These are phyloP conservation scores for Unio delphinus DNA, from an alignment of 2,888 invertebrate genomes.

Conservation along the genomic window DNA sequence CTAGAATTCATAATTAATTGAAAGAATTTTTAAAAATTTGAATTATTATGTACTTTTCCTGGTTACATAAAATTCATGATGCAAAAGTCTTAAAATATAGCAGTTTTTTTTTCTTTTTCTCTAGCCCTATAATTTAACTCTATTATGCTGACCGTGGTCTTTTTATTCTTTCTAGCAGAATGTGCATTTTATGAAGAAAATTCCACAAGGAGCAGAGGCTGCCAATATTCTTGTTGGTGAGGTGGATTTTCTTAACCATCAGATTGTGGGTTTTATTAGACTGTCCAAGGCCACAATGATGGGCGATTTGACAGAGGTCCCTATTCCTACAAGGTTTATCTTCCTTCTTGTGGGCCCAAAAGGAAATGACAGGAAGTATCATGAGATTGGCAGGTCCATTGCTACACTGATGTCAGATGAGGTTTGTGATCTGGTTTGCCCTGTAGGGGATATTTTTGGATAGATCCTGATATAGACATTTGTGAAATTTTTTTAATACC, in stretches of 20 bases:
- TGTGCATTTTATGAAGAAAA: conserved; percentile 79
- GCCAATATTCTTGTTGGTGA: conserved; percentile 98
- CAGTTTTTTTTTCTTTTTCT: no score
- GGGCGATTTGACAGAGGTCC: conserved; percentile 96
- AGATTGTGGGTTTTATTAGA: conserved; percentile 93
- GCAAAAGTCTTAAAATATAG: no score
- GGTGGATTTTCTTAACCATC: conserved; percentile 94
- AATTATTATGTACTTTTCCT: no score
- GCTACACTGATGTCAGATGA: conserved; percentile 86
- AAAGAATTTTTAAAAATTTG: no score
- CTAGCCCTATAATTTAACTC: no score
- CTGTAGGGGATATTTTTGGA: no score
- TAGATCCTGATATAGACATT: no score
- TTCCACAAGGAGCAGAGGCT: conserved; percentile 96
- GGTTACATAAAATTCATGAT: no score
- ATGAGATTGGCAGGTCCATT: conserved; percentile 95
- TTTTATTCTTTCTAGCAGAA: conserved; percentile 32
- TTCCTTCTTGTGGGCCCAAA: conserved; percentile 87
- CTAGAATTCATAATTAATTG: no score
- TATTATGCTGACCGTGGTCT: no score
- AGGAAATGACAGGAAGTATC: conserved; percentile 75
- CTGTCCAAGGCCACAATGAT: conserved; percentile 88
- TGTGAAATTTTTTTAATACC: no score
- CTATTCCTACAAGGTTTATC: conserved; percentile 89
- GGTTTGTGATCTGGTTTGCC: conserved; percentile 28